Conservation (phyloP, 2,888 invertebrate genomes). For the Conchocele bisecta region DNA sequence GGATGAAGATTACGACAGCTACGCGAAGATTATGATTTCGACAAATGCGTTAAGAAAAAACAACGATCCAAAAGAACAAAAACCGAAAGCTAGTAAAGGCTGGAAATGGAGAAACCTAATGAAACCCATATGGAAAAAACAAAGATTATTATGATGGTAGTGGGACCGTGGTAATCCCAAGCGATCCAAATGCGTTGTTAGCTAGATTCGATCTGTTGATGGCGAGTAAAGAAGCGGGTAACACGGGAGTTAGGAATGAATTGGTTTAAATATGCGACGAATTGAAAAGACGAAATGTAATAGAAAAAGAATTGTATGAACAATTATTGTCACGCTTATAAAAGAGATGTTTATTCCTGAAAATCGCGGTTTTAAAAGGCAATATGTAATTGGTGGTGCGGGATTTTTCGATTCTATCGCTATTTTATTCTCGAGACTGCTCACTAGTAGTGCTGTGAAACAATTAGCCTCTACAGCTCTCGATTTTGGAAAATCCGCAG, state of each 20-base stretch:
- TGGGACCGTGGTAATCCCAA: background rate
- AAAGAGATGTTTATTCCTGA: conserved; percentile 29
- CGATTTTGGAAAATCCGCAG: conserved; percentile 17
- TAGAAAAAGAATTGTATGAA: conserved; percentile 4
- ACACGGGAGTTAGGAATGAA: conserved; percentile 7
- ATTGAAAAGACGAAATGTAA: conserved; percentile 7
- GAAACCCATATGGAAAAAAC: conserved; percentile 4
- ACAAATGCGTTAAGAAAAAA: conserved; percentile 16
- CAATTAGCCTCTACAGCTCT: conserved; percentile 18
- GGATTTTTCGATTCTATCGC: conserved; percentile 30
- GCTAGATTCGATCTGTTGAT: conserved; percentile 11
- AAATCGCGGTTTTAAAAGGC: conserved; percentile 37
- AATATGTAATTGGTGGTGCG: conserved; percentile 36
- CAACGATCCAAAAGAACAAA: conserved; percentile 8
- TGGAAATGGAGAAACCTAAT: background rate
- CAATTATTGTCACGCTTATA: conserved; percentile 26
- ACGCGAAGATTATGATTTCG: conserved; percentile 9
- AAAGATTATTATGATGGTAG: background rate
- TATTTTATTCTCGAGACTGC: conserved; percentile 17
- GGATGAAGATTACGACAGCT: conserved; percentile 24
- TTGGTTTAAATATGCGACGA: conserved; percentile 1
- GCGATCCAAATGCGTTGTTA: conserved; percentile 9
- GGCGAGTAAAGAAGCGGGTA: too few relatives aligned
- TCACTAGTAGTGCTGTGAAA: conserved; percentile 22
- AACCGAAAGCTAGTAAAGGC: conserved; percentile 26